phyloP scores from a whole-genome alignment of 2,888 invertebrate genomes.

The Psylliodes chrysocephalus region DNA sequence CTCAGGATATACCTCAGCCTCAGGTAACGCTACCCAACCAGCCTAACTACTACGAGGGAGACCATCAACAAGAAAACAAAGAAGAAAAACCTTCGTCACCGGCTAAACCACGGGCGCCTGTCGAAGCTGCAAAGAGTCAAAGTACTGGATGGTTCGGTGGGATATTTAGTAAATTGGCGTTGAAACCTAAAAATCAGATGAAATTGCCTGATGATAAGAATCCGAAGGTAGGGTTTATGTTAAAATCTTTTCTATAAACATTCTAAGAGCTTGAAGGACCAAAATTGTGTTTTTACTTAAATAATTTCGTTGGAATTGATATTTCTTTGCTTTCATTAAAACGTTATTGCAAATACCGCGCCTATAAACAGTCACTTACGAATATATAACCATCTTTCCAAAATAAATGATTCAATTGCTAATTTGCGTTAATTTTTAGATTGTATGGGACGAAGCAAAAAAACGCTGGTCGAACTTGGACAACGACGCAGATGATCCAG shows the following conservation, averaged over 20 bases:
- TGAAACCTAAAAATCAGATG: conserved; percentile 93
- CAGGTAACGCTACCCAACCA: conserved; percentile 66
- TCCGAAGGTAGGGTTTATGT: conserved; percentile 86
- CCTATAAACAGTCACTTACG: too few relatives aligned
- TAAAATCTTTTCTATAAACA: too few relatives aligned
- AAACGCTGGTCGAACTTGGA: conserved; percentile 90
- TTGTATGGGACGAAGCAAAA: conserved; percentile 91
- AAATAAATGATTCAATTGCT: too few relatives aligned
- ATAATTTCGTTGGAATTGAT: too few relatives aligned
- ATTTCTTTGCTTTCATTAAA: too few relatives aligned
- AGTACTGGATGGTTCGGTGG: conserved; percentile 85
- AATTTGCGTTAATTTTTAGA: conserved; percentile 71
- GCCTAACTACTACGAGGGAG: conserved; percentile 55
- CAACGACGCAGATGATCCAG: conserved; percentile 71
- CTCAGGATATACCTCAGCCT: conserved; percentile 61
- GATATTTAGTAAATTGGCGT: conserved; percentile 83
- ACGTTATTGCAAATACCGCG: too few relatives aligned
- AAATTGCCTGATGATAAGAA: conserved; percentile 95
- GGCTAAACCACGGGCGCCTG: conserved; percentile 44
- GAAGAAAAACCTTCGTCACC: conserved; percentile 21
- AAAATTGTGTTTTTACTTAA: too few relatives aligned
- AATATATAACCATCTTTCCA: too few relatives aligned
- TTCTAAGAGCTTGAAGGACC: too few relatives aligned
- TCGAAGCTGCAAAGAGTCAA: conserved; percentile 48
- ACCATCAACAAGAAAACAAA: conserved; percentile 18